Conservation (phyloP, 2,797 vertebrate species). For the Remorina albescens region DNA sequence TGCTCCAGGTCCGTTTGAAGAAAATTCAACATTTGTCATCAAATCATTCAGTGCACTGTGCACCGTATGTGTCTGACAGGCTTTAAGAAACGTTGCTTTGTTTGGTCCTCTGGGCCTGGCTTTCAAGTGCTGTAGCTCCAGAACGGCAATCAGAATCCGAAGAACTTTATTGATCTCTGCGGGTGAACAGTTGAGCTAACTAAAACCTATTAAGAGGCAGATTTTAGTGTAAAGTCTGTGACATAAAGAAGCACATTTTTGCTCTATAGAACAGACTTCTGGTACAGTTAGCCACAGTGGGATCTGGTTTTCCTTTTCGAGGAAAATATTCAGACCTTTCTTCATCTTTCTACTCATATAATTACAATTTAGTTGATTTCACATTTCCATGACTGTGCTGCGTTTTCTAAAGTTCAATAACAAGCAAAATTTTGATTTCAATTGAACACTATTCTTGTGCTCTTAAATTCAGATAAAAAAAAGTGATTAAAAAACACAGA, state of each 20-base stretch:
- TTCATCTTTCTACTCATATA: not conserved
- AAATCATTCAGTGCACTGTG: constrained; percentile 31
- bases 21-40: constrained; percentile 18
- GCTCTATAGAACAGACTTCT: not conserved
- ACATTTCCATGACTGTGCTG: not conserved
- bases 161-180: not conserved
- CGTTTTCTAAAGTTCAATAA: not conserved
- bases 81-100: constrained; percentile 30
- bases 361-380: not conserved
- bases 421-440: constrained; percentile 5
- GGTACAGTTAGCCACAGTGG: not conserved
- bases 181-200: not conserved
- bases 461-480: not conserved
- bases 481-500: not conserved
- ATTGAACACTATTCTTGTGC: not conserved
- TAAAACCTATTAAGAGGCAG: not conserved
- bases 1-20: constrained; percentile 1
- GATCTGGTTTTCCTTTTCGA: not conserved
- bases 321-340: not conserved
- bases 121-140: constrained; percentile 14
- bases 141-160: not conserved
- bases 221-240: not conserved
- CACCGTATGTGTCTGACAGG: constrained; percentile 26
- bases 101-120: not conserved
- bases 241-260: not conserved